Evolutionary conservation across 1,140 invertebrate genomes (phyloP), one percentile per base, ranked within the genome.

Genomic region (Cepaea nemoralis): DNA sequence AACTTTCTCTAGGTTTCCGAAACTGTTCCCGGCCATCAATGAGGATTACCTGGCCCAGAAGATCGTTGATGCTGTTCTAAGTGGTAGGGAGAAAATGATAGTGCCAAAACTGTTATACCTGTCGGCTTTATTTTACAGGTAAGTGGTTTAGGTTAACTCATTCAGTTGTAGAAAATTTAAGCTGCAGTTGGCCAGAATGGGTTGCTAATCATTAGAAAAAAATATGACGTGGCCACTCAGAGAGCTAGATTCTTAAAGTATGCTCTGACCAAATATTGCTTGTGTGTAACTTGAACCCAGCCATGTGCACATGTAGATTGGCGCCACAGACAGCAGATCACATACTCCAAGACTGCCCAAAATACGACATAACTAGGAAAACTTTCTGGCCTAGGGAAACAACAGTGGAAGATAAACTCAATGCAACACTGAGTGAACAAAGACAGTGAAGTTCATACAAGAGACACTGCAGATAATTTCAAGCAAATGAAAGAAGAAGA

Each of bases 101-200:
- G 66, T 71, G 24, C 77, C 77, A 33, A 80, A 50, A 55, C 67
- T 71, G 6, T 70, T 80, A 66, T 80, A 71, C 42, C 24, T 55
- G 24, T 35, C 40, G 3, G 77, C 67, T 3, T 40, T 70, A 31
- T 70, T 71, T 71, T 70, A 71, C 67, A 70, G 66, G 77, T 80
- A 50, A 70, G 42, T 45, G 14, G 22, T 59, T 33, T 59, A 19
- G 14, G 19, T 48, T 8, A 48, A 35, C 39, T 5, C 39, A 5
- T 73, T 24, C 12, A 37, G 70, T 73, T 24, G 10, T 16, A 73
- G 14, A 12, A 33, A 33, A 16, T 73, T 67, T 10, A 73, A 14
- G 5, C 16, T 12, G 33, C 16, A 37, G 10, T 10, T 73, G 70
- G 16, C 10, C 16, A 14, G 16, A 33, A n/a, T 37, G 8, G 24